phyloP scores from a whole-genome alignment of 2,888 invertebrate species.

The Apamea crenata region DNA sequence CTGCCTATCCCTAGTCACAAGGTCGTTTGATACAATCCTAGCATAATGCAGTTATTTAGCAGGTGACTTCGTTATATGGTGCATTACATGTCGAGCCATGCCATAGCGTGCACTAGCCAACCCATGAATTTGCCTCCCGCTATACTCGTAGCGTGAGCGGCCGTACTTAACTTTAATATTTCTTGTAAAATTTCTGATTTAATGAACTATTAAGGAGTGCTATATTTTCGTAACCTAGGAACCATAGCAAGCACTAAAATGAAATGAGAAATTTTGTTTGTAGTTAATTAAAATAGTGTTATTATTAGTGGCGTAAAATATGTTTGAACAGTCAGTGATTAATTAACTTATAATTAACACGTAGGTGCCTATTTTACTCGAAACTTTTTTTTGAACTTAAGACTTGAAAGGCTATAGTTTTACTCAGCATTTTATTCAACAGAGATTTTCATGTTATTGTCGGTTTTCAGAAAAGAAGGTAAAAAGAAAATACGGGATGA shows the following conservation, averaged over 20 bases:
- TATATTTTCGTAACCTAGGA: conserved; percentile 59
- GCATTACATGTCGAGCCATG: conserved; percentile 50
- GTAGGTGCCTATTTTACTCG: too few species aligned
- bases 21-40: not conserved
- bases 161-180: conserved; percentile 61
- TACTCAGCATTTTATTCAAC: not conserved
- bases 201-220: conserved; percentile 62
- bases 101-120: conserved; percentile 51
- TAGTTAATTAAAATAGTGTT: not conserved
- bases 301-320: not conserved
- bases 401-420: too few species aligned
- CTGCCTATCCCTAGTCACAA: not conserved
- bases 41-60: conserved; percentile 45
- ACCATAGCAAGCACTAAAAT: conserved; percentile 41
- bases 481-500: not conserved
- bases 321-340: not conserved
- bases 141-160: conserved; percentile 60
- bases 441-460: not conserved
- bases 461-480: not conserved
- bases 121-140: conserved; percentile 47
- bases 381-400: not conserved
- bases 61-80: conserved; percentile 22
- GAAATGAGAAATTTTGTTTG: conserved; percentile 6
- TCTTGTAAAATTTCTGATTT: conserved; percentile 69
- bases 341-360: not conserved